Evolutionary conservation across 2,113 vertebrate genomes (phyloP), one percentile per base, ranked within the genome.

Genomic region (Halcyon senegalensis): DNA sequence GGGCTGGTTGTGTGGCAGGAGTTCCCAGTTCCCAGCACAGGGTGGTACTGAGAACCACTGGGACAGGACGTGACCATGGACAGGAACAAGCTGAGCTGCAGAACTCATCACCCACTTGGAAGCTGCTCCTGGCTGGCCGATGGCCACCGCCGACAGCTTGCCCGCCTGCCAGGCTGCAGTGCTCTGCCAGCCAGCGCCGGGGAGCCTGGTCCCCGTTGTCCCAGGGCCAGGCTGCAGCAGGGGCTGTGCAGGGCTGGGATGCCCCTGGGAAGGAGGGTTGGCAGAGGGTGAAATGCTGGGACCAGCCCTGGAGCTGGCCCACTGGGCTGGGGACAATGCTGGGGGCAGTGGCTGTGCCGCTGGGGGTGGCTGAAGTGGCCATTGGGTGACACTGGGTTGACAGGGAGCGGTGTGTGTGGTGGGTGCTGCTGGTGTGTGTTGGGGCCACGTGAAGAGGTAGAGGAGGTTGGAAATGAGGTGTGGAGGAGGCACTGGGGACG

Each of bases 271-370:
- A 9, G 17, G 12, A n/a, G 35, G 16, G 4, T 13, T n/a, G 80
- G 48, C 80, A 59, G 27, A 53, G 55, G n/a, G 31, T 21, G 28
- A 6, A 77, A 1, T 2, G 0, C 48, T 7, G n/a, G 10, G 37
- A 53, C 18, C 59, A 31, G 64, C n/a, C 21, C 84, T 21, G 64
- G 59, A 24, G 75, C 16, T 46, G 87, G 53, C 48, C 27, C 11
- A 0, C 0, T 1, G 59, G 51, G 35, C 63, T 58, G 63, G 74
- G 74, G 41, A 13, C 51, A 3, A 0, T 1, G 4, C 50, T 24
- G 62, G 24, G 66, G 56, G 16, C 64, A 27, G 55, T 13, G 55
- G 28, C 59, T 14, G 30, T 41, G 79, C 41, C 7, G 12, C 33
- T 41, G 55, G 6, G 1, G 4, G 37, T 24, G 66, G 15, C 60